Conservation (phyloP, 2,113 vertebrate genomes). For the Myocastor coypus region DNA sequence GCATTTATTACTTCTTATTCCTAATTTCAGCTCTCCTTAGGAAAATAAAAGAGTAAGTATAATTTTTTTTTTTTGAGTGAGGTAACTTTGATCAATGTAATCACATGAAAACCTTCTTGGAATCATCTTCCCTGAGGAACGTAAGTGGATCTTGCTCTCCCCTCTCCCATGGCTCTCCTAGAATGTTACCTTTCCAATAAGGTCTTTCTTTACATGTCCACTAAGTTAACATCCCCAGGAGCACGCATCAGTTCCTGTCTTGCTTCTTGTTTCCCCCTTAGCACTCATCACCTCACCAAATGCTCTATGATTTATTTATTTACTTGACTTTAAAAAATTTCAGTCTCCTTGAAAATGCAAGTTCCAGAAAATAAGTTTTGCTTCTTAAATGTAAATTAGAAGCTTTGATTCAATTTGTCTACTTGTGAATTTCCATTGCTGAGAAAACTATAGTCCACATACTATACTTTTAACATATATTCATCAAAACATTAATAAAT, state of each 20-base stretch:
- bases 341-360: not conserved
- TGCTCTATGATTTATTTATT: not conserved
- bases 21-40: not conserved
- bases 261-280: not conserved
- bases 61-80: conserved; percentile 7
- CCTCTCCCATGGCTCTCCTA: not conserved
- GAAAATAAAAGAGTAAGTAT: not conserved
- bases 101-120: not conserved
- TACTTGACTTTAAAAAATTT: not conserved
- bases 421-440: not conserved
- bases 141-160: not conserved
- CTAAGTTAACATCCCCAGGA: not conserved
- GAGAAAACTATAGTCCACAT: not conserved
- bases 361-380: not conserved
- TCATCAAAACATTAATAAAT: not conserved
- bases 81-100: not conserved
- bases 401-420: not conserved
- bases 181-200: not conserved
- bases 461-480: not conserved
- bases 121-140: not conserved
- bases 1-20: not conserved
- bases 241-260: not conserved
- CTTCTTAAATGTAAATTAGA: not conserved
- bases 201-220: not conserved
- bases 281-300: not conserved